Percentiles rank a stretch among this genome's conserved stretches.
These are phyloP conservation scores for Zalophus californianus DNA, from an alignment of 2,797 vertebrate genomes.

Conservation along the genomic window DNA sequence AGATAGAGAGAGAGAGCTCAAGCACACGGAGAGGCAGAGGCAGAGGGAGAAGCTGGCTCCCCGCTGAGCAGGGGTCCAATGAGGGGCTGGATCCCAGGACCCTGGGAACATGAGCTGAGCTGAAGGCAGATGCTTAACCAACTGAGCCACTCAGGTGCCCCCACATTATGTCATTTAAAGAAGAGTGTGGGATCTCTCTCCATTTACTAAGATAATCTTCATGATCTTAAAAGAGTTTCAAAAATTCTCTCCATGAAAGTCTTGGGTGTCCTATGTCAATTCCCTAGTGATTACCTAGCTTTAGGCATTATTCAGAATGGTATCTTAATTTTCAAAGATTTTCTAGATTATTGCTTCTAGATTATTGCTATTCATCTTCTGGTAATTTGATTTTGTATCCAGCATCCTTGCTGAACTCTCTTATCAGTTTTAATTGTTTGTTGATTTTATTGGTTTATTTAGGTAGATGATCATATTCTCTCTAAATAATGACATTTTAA, in stretches of 20 bases:
- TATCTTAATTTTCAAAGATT: slow-evolving; percentile 36
- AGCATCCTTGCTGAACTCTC: background rate
- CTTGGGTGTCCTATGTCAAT: background rate
- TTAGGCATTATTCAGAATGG: slow-evolving; percentile 11
- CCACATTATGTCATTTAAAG: background rate
- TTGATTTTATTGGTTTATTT: slow-evolving; percentile 50
- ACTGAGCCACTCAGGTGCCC: background rate
- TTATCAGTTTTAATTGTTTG: background rate
- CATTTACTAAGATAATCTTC: background rate
- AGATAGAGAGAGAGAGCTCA: too few species aligned
- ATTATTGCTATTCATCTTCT: slow-evolving; percentile 20
- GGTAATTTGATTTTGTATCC: slow-evolving; percentile 27
- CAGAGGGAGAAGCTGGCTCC: too few species aligned
- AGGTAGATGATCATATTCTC: background rate
- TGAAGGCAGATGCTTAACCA: background rate
- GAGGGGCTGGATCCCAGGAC: too few species aligned
- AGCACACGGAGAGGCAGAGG: too few species aligned
- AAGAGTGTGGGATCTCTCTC: background rate
- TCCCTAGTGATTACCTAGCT: background rate
- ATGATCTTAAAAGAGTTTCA: slow-evolving; percentile 17
- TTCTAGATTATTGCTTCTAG: background rate
- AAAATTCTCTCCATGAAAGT: background rate
- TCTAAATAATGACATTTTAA: background rate
- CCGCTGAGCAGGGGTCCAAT: too few species aligned
- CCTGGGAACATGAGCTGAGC: too few species aligned